phyloP scores from a whole-genome alignment of 2,797 vertebrate genomes.

The Gallinago solitaria region DNA sequence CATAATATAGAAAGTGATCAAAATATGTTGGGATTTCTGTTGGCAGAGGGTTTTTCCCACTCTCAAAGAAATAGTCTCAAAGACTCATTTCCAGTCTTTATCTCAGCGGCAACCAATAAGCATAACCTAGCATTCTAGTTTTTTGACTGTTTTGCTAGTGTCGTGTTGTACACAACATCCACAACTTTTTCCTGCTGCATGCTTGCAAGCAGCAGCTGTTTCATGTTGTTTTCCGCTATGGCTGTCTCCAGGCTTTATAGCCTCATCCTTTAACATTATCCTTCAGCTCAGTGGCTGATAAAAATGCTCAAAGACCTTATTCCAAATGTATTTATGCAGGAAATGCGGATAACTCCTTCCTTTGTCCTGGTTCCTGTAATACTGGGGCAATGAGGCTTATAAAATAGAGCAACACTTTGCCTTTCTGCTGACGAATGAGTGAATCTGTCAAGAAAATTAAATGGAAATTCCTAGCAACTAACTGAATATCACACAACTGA shows the following conservation, averaged over 20 bases:
- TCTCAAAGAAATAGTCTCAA: not conserved
- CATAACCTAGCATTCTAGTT: not conserved
- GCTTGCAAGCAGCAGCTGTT: not conserved
- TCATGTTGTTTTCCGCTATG: not conserved
- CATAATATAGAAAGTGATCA: not conserved
- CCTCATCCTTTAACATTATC: not conserved
- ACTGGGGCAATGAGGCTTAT: not conserved
- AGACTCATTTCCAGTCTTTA: not conserved
- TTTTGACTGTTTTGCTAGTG: not conserved
- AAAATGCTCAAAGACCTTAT: not conserved
- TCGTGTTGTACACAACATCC: not conserved
- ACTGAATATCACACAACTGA: not conserved
- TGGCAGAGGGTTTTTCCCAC: rapidly evolving
- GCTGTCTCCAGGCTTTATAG: not conserved
- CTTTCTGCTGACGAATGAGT: not conserved
- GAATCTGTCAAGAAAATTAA: not conserved
- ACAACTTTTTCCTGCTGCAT: not conserved
- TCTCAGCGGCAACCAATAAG: not conserved
- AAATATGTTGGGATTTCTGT: not conserved
- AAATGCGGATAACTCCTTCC: not conserved
- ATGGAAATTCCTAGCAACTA: not conserved
- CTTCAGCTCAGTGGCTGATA: not conserved
- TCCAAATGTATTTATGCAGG: not conserved
- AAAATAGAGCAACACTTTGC: not conserved
- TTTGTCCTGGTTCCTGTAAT: not conserved